Conservation (phyloP, 1,140 invertebrate genomes). For the Pomacea maculata region DNA sequence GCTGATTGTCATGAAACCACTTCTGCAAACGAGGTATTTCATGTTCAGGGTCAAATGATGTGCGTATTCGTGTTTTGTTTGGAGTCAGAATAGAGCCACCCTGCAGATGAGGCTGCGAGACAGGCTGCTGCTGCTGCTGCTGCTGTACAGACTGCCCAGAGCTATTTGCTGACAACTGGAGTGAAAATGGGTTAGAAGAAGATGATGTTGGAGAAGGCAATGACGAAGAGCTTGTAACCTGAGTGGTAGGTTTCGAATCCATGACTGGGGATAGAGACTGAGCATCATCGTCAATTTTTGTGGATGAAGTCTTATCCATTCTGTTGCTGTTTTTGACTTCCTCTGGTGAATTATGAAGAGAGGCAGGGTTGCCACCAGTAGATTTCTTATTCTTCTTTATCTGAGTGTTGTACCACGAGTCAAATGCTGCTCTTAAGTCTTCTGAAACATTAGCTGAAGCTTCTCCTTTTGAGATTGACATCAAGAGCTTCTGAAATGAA, state of each 20-base stretch:
- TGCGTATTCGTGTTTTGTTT: conserved; percentile 63
- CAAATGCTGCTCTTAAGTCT: conserved; percentile 62
- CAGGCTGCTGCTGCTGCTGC: conserved; percentile 10
- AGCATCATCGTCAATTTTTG: neutral
- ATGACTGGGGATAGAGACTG: neutral
- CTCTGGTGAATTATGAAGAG: neutral
- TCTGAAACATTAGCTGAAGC: conserved; percentile 52
- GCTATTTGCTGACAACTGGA: conserved; percentile 11
- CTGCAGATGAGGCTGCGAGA: neutral
- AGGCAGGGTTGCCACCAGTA: neutral
- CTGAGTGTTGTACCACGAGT: conserved; percentile 66
- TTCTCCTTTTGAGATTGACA: conserved; percentile 54
- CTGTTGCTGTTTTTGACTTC: conserved; percentile 2
- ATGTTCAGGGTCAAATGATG: conserved; percentile 92
- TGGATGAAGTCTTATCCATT: neutral
- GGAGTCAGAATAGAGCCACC: conserved; percentile 39
- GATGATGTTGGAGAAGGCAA: conserved; percentile 3
- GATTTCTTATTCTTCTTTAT: conserved; percentile 36
- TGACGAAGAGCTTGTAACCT: neutral
- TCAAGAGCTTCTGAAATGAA: conserved; percentile 47
- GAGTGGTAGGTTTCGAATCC: neutral
- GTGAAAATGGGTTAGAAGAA: neutral
- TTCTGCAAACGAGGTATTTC: conserved; percentile 93
- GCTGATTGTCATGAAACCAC: conserved; percentile 95
- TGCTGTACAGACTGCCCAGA: conserved; percentile 19